These are phyloP conservation scores for Ips nitidus DNA, from an alignment of 1,140 invertebrate species.

Conservation along the genomic window DNA sequence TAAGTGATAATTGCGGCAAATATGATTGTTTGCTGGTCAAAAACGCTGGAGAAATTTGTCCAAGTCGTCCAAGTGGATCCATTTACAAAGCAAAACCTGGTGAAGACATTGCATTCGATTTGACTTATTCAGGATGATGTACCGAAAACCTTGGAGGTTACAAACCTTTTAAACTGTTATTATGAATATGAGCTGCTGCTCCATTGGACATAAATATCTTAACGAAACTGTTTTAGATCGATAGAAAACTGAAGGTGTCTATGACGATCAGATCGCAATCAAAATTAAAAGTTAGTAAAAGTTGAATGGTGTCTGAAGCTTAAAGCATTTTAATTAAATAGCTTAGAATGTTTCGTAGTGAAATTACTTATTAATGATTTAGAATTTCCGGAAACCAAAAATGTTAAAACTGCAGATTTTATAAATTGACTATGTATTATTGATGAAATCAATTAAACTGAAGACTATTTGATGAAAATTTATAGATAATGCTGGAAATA, in stretches of 20 bases:
- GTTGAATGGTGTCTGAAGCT: too few species aligned
- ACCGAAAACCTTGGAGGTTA: constrained; percentile 34
- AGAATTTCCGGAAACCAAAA: too few species aligned
- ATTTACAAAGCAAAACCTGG: constrained; percentile 32
- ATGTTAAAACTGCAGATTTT: too few species aligned
- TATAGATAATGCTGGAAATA: too few species aligned
- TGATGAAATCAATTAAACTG: too few species aligned
- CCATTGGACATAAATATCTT: constrained; percentile 31
- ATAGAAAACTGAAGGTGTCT: constrained; percentile 37
- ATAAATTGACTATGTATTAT: too few species aligned
- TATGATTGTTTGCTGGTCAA: constrained; percentile 31
- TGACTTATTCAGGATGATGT: constrained; percentile 34
- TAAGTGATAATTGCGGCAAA: constrained; percentile 29
- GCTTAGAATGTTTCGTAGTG: too few species aligned
- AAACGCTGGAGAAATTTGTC: constrained; percentile 16
- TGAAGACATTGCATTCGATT: constrained; percentile 24
- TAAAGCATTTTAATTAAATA: too few species aligned
- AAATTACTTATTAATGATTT: too few species aligned
- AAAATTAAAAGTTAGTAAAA: too few species aligned
- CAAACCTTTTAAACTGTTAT: constrained; percentile 23
- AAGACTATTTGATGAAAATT: too few species aligned
- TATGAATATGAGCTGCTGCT: constrained; percentile 36
- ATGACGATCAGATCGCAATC: constrained; percentile 24
- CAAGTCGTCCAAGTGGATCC: constrained; percentile 30
- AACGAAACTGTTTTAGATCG: neutral